Conservation (phyloP, 2,113 vertebrate species). For the Pluvianellus socialis region DNA sequence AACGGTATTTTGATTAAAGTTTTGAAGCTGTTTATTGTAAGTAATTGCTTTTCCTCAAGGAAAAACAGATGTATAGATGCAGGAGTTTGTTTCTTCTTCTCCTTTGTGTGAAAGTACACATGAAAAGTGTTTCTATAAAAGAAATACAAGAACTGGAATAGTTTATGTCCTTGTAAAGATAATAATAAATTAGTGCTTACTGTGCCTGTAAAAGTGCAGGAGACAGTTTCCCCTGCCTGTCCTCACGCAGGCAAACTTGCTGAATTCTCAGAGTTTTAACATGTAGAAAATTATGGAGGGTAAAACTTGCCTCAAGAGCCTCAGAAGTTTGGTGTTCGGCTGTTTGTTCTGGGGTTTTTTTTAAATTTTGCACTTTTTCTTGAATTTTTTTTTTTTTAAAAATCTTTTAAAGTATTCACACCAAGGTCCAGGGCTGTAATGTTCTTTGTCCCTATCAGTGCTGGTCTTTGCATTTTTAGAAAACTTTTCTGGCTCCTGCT, state of each 20-base stretch:
- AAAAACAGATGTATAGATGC: slow-evolving; percentile 68
- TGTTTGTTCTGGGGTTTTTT: background rate
- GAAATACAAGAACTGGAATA: slow-evolving; percentile 60
- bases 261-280: background rate
- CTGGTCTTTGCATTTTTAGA: background rate
- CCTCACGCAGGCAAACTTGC: background rate
- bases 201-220: slow-evolving; percentile 17
- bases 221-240: background rate
- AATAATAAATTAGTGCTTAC: slow-evolving; percentile 54
- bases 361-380: background rate
- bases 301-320: background rate
- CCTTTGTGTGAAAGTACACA: slow-evolving; percentile 54
- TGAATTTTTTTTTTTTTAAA: background rate
- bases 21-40: slow-evolving; percentile 71
- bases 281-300: background rate
- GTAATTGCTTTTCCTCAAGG: slow-evolving; percentile 67
- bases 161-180: slow-evolving; percentile 60
- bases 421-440: background rate
- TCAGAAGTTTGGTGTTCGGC: background rate
- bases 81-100: slow-evolving; percentile 67
- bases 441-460: background rate
- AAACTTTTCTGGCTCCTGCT: background rate
- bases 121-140: slow-evolving; percentile 67
- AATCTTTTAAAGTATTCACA: background rate
- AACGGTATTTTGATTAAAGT: slow-evolving; percentile 68